phyloP scores from a whole-genome alignment of 2,113 vertebrate species.

The Columbina picui region DNA sequence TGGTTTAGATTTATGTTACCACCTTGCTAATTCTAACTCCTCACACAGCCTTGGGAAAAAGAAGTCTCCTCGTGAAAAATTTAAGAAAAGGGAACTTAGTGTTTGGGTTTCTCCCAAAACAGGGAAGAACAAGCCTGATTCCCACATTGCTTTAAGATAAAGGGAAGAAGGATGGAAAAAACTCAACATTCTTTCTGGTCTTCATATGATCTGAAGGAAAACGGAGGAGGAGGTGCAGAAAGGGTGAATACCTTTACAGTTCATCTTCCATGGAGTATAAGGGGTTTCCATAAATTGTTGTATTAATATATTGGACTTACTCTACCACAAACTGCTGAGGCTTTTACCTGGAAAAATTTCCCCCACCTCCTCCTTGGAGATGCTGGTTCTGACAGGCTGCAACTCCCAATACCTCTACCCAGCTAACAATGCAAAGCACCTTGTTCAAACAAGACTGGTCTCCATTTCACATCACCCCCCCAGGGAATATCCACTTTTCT shows the following conservation, averaged over 20 bases:
- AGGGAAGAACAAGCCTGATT: not conserved
- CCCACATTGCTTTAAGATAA: not conserved
- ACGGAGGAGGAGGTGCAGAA: not conserved
- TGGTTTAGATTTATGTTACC: not conserved
- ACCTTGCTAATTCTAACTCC: not conserved
- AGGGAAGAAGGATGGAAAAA: not conserved
- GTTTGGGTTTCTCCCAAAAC: not conserved
- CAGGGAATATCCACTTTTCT: conserved; percentile 60
- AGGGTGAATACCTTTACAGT: not conserved
- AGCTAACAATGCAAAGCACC: conserved; percentile 27
- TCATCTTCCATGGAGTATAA: not conserved
- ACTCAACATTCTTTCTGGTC: not conserved
- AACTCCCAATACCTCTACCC: conserved; percentile 23
- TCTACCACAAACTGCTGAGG: not conserved
- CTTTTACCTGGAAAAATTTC: not conserved
- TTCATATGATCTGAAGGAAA: not conserved
- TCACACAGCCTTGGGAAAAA: not conserved
- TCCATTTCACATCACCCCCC: conserved; percentile 41
- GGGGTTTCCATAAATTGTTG: not conserved
- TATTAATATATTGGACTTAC: not conserved
- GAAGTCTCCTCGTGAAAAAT: not conserved
- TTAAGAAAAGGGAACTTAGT: not conserved
- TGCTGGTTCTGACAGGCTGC: conserved; percentile 54
- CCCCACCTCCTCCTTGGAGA: not conserved
- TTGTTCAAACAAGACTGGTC: conserved; percentile 70